A percentile compares a stretch with the other conserved stretches of the same genome.
Evolutionary conservation across 2,797 vertebrate genomes (phyloP).

Genomic region (Gadopsis bispinosus): DNA sequence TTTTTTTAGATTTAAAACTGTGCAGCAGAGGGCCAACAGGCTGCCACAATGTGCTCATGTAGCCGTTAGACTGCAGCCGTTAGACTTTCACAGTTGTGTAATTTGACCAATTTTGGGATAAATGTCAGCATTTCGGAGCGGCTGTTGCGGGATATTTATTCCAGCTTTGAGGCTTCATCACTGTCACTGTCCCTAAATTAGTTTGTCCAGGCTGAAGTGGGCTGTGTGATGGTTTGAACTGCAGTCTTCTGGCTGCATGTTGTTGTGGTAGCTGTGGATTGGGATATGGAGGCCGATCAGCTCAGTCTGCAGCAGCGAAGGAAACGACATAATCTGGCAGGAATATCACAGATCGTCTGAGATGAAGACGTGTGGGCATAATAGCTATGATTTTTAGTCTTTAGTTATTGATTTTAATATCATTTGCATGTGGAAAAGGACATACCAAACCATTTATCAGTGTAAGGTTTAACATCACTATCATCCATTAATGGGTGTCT

Average conservation of each 20-base stretch:
- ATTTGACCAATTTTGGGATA: constrained; percentile 35
- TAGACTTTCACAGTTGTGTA: constrained; percentile 30
- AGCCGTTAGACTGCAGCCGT: constrained; percentile 9
- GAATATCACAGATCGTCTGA: constrained; percentile 22
- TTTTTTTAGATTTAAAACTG: constrained; percentile 4
- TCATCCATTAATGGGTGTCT: neutral
- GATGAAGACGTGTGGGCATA: constrained; percentile 2
- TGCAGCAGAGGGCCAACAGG: constrained; percentile 30
- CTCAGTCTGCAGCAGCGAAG: constrained; percentile 19
- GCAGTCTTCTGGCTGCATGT: constrained; percentile 18
- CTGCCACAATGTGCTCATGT: constrained; percentile 23
- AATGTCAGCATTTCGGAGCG: constrained; percentile 32
- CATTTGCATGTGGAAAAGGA: constrained; percentile 21
- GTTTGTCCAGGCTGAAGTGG: constrained; percentile 37
- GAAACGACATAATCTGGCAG: constrained; percentile 11
- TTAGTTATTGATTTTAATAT: constrained; percentile 40
- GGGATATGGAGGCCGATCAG: constrained; percentile 38
- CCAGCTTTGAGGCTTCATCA: constrained; percentile 38
- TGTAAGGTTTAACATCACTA: constrained; percentile 5
- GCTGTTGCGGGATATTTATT: constrained; percentile 20
- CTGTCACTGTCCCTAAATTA: constrained; percentile 42
- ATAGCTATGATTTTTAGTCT: constrained; percentile 8
- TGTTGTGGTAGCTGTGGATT: constrained; percentile 26
- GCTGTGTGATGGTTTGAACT: constrained; percentile 27
- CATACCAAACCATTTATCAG: neutral